phyloP scores from a whole-genome alignment of 2,888 invertebrate genomes.

The Eristalinus aeneus region DNA sequence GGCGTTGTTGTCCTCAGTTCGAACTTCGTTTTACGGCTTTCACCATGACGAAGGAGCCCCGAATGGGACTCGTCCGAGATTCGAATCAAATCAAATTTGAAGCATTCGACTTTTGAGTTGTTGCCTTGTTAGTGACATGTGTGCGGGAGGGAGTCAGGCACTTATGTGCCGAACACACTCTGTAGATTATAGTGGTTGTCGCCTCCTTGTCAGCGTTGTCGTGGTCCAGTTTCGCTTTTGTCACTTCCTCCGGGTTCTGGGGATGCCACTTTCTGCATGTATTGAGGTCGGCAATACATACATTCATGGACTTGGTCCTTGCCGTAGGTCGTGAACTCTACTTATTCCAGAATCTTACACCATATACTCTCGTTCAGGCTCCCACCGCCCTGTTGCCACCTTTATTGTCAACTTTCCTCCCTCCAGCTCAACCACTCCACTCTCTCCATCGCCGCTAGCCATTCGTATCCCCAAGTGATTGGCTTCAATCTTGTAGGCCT shows the following conservation, averaged over 20 bases:
- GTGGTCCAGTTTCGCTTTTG: conserved; percentile 40
- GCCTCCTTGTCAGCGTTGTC: background rate
- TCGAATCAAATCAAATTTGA: conserved; percentile 14
- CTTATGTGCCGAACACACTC: no score
- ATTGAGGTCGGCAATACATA: background rate
- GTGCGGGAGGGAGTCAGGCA: background rate
- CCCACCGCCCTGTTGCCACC: background rate
- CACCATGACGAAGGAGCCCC: background rate
- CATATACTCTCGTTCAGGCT: background rate
- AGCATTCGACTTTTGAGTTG: background rate
- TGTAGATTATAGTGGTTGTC: background rate
- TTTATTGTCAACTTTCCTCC: background rate
- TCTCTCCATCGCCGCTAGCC: background rate
- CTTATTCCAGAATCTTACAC: conserved; percentile 30
- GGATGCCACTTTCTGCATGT: background rate
- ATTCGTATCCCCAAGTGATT: conserved; percentile 7
- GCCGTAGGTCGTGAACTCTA: conserved; percentile 57
- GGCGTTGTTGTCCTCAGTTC: conserved; percentile 31
- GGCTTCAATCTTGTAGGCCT: conserved; percentile 54
- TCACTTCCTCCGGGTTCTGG: background rate
- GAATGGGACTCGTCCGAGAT: background rate
- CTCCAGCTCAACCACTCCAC: background rate
- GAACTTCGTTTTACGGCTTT: background rate
- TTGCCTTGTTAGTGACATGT: background rate
- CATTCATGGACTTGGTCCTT: conserved; percentile 27